Percentiles rank a stretch among this genome's conserved stretches.
Conservation (phyloP, 2,113 vertebrate species). For the Ursus arctos region DNA sequence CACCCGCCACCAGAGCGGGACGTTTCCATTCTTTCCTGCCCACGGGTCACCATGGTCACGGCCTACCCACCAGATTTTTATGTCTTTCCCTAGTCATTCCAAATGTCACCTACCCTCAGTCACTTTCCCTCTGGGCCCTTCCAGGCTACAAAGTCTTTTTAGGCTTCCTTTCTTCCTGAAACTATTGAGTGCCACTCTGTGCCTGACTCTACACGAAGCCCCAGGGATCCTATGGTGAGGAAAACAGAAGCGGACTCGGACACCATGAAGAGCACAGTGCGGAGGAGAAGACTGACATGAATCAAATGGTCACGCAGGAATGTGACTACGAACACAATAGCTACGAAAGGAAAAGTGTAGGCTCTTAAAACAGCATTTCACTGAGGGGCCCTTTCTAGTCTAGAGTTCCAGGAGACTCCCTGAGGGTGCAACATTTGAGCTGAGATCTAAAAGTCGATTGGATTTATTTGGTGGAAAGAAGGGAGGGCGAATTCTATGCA, state of each 20-base stretch:
- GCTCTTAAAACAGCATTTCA: background rate
- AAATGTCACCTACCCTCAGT: background rate
- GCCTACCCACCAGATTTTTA: background rate
- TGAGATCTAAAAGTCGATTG: background rate
- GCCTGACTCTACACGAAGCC: background rate
- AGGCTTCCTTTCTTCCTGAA: constrained; percentile 16
- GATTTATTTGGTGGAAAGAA: background rate
- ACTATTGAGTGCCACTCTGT: background rate
- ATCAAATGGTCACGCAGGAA: background rate
- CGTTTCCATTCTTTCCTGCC: background rate
- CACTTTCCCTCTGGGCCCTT: background rate
- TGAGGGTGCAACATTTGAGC: background rate
- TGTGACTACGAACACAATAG: background rate
- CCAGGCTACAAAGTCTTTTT: background rate
- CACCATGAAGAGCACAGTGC: background rate
- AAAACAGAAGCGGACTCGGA: background rate
- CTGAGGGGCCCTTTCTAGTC: background rate
- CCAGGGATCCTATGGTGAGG: background rate
- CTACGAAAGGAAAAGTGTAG: background rate
- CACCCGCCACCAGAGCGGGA: background rate
- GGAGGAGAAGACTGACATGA: background rate
- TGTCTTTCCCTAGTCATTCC: background rate
- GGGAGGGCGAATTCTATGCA: background rate
- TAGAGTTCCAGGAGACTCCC: background rate
- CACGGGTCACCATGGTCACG: background rate